Conservation (phyloP, 2,797 vertebrate species). For the Pseudochromis fuscus region DNA sequence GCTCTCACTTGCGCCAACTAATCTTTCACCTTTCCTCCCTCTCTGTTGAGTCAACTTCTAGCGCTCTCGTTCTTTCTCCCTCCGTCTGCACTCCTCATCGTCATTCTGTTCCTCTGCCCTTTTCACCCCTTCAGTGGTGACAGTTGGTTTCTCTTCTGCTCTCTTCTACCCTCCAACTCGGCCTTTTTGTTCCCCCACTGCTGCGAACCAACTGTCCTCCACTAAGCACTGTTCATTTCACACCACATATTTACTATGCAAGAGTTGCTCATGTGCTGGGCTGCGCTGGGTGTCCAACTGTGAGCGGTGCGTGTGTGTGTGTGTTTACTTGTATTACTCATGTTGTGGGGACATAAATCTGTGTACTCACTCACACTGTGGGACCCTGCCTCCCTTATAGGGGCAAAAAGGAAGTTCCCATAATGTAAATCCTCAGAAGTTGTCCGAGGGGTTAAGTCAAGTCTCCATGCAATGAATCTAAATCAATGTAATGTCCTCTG, state of each 20-base stretch:
- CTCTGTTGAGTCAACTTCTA: not conserved
- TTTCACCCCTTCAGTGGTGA: constrained; percentile 36
- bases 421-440: no score
- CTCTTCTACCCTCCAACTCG: constrained; percentile 41
- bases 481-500: not conserved
- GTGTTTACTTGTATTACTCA: not conserved
- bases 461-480: constrained; percentile 4
- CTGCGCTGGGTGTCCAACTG: constrained; percentile 17
- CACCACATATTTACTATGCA: constrained; percentile 48
- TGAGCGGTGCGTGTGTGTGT: constrained; percentile 1
- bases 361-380: not conserved
- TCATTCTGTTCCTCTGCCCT: constrained; percentile 45
- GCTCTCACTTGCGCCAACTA: constrained; percentile 49
- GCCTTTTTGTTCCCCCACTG: constrained; percentile 36
- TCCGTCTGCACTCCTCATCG: constrained; percentile 33
- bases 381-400: not conserved
- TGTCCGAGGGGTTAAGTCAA: no score
- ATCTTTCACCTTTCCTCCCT: constrained; percentile 54
- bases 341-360: constrained; percentile 8
- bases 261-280: constrained; percentile 42
- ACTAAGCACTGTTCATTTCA: constrained; percentile 41
- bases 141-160: constrained; percentile 56
- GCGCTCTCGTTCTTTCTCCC: constrained; percentile 13
- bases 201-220: constrained; percentile 49
- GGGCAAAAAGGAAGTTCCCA: not conserved